These are phyloP conservation scores for Oreochromis mossambicus DNA, from an alignment of 2,797 vertebrate genomes.

Conservation along the genomic window DNA sequence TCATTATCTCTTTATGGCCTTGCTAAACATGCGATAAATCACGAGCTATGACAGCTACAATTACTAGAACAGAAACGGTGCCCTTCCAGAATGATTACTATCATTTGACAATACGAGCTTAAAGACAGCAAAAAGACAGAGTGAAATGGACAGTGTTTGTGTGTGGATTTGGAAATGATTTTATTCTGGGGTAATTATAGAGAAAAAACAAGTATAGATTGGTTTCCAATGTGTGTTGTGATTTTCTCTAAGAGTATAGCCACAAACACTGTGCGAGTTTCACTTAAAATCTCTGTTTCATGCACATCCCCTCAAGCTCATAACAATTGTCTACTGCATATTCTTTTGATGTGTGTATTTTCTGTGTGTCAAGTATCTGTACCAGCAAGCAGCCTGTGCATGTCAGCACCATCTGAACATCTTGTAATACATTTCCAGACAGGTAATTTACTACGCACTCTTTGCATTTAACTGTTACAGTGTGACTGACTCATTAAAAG, in stretches of 20 bases:
- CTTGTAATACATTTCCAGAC: constrained; percentile 4
- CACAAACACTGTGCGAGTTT: constrained; percentile 15
- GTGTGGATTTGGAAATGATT: constrained; percentile 15
- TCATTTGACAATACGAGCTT: constrained; percentile 32
- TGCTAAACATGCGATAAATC: constrained; percentile 65
- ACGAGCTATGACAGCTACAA: constrained; percentile 52
- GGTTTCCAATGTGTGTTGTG: constrained; percentile 13
- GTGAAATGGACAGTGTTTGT: background rate
- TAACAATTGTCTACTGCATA: constrained; percentile 14
- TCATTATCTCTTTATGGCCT: constrained; percentile 59
- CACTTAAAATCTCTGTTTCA: constrained; percentile 25
- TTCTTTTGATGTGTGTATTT: constrained; percentile 58
- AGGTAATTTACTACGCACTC: background rate
- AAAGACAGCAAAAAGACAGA: constrained; percentile 21
- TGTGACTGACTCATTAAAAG: background rate
- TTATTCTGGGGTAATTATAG: constrained; percentile 15
- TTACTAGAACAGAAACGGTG: constrained; percentile 34
- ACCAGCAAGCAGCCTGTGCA: background rate
- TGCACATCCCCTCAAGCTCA: background rate
- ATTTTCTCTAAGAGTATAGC: background rate
- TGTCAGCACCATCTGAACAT: background rate
- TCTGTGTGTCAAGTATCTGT: constrained; percentile 20
- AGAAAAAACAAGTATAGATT: constrained; percentile 23
- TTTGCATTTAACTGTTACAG: constrained; percentile 7
- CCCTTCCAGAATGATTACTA: constrained; percentile 24